These are phyloP conservation scores for Rousettus madagascariensis DNA, from an alignment of 2,797 vertebrate species.

Conservation along the genomic window DNA sequence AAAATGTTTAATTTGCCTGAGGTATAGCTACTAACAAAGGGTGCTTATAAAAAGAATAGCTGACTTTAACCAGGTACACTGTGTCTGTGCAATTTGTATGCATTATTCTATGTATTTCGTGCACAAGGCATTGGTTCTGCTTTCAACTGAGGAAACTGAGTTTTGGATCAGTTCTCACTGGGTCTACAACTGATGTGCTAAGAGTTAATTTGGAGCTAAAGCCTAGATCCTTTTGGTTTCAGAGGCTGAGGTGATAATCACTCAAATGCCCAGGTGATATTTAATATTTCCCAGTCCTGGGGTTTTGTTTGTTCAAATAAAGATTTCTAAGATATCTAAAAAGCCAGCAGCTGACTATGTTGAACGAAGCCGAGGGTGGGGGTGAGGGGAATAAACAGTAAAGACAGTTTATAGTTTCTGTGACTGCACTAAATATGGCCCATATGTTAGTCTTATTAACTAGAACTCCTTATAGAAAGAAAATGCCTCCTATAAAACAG, in stretches of 20 bases:
- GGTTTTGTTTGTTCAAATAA: background rate
- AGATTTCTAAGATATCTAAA: background rate
- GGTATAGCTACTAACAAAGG: background rate
- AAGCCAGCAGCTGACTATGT: background rate
- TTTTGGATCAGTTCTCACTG: background rate
- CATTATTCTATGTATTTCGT: background rate
- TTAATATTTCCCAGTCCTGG: background rate
- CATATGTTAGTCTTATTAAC: conserved; percentile 39
- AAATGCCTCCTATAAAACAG: conserved; percentile 50
- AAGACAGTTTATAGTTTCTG: background rate
- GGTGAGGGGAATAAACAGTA: background rate
- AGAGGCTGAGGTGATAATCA: background rate
- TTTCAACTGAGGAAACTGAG: background rate
- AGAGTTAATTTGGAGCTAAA: background rate
- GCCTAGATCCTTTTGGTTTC: background rate
- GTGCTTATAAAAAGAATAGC: background rate
- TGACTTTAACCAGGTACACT: background rate
- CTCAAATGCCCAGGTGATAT: background rate
- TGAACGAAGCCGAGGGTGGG: background rate
- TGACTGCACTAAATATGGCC: background rate
- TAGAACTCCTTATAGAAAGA: conserved; percentile 40
- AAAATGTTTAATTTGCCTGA: background rate
- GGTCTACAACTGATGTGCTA: background rate
- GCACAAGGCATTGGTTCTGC: background rate
- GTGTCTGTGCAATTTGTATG: background rate